Conservation (phyloP, 2,888 invertebrate species). For the Nomada fucata region DNA sequence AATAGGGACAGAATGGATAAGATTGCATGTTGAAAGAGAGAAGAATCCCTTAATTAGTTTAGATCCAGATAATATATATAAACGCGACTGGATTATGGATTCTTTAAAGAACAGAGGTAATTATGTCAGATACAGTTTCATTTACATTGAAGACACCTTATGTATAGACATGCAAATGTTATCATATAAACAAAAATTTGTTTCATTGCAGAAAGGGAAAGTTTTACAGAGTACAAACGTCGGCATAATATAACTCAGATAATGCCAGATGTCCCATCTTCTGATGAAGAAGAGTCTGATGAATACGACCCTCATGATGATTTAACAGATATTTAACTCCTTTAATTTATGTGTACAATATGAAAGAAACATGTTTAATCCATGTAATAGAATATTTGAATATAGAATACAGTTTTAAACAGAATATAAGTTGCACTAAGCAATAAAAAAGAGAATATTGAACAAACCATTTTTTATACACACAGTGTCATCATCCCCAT, state of each 20-base stretch:
- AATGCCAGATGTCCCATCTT: conserved; percentile 73
- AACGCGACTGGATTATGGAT: conserved; percentile 10
- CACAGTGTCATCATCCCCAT: neutral
- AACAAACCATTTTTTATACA: conserved; percentile 7
- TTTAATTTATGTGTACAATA: conserved; percentile 23
- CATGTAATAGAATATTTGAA: neutral
- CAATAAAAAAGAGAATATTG: neutral
- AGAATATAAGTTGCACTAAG: neutral
- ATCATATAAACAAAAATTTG: conserved; percentile 8
- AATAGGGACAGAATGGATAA: conserved; percentile 77
- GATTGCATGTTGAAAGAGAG: conserved; percentile 68
- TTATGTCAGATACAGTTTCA: neutral
- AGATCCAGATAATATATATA: conserved; percentile 70
- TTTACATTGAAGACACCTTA: neutral
- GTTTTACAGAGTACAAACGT: conserved; percentile 72
- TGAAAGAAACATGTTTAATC: neutral
- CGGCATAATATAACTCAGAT: conserved; percentile 71
- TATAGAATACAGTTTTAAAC: neutral
- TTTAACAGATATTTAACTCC: conserved; percentile 50
- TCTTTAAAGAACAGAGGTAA: conserved; percentile 25
- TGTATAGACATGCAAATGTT: neutral
- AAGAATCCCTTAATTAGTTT: conserved; percentile 67
- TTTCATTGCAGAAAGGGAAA: conserved; percentile 65
- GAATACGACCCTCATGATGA: conserved; percentile 68
- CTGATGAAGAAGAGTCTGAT: conserved; percentile 77